phyloP scores from a whole-genome alignment of 2,888 invertebrate genomes.

The Plagodis dolabraria region DNA sequence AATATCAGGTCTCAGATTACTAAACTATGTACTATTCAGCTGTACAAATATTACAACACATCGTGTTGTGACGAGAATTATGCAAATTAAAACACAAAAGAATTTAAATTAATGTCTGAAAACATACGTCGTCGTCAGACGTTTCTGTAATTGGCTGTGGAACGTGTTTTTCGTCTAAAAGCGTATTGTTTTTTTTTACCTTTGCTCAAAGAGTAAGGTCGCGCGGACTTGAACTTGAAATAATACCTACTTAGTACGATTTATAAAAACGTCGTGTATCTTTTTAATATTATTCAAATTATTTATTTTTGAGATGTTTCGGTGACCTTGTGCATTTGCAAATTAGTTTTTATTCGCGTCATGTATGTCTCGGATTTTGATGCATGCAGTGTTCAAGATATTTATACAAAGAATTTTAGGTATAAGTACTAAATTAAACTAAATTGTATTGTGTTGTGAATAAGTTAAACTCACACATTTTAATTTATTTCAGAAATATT shows the following conservation, averaged over 20 bases:
- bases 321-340: slow-evolving; percentile 20
- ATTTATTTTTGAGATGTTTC: slow-evolving; percentile 11
- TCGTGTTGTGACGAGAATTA: slow-evolving; percentile 33
- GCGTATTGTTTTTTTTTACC: slow-evolving; percentile 38
- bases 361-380: too few species aligned
- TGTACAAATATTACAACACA: slow-evolving; percentile 35
- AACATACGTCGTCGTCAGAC: slow-evolving; percentile 40
- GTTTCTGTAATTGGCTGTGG: slow-evolving; percentile 40
- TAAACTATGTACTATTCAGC: slow-evolving; percentile 25
- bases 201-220: slow-evolving; percentile 35
- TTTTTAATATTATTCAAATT: slow-evolving; percentile 10
- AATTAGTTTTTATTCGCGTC: not conserved
- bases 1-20: not conserved
- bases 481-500: too few species aligned
- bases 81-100: slow-evolving; percentile 58
- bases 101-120: slow-evolving; percentile 55
- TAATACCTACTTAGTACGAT: slow-evolving; percentile 10
- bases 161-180: slow-evolving; percentile 41
- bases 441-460: too few species aligned
- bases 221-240: slow-evolving; percentile 20
- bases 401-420: too few species aligned
- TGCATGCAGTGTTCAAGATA: too few species aligned
- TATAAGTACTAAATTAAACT: too few species aligned
- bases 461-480: too few species aligned
- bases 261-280: slow-evolving; percentile 7